Conservation (phyloP, 1,140 invertebrate species). For the Probaryconus sp. region DNA sequence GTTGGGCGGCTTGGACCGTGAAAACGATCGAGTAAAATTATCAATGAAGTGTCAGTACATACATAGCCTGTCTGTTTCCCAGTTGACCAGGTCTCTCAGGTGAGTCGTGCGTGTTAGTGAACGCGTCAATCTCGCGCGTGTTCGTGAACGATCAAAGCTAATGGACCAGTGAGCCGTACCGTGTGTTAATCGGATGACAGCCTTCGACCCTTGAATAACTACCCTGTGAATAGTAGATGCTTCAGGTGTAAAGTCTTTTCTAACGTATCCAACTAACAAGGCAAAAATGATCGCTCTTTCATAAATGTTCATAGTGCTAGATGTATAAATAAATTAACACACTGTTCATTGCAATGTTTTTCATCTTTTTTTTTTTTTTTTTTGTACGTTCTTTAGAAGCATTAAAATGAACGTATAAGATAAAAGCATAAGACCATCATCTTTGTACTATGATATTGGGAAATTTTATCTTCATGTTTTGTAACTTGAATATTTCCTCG, state of each 20-base stretch:
- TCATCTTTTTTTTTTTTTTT: too few species aligned
- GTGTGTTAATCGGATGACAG: slow-evolving; percentile 62
- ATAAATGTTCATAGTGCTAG: too few species aligned
- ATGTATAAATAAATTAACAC: too few species aligned
- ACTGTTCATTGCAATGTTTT: too few species aligned
- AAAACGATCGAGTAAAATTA: slow-evolving; percentile 56
- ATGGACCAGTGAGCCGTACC: slow-evolving; percentile 60
- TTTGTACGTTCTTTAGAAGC: too few species aligned
- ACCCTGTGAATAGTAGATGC: slow-evolving; percentile 48
- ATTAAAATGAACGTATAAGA: too few species aligned
- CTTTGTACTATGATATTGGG: too few species aligned
- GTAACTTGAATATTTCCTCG: too few species aligned
- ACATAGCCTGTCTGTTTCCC: slow-evolving; percentile 43
- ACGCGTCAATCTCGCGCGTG: slow-evolving; percentile 50
- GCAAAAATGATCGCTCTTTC: slow-evolving; percentile 3
- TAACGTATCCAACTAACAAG: not conserved
- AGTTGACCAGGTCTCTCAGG: slow-evolving; percentile 51
- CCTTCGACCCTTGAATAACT: slow-evolving; percentile 64
- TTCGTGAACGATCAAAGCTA: slow-evolving; percentile 65
- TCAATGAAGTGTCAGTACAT: slow-evolving; percentile 61
- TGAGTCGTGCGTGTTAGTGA: slow-evolving; percentile 43
- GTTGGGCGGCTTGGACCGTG: slow-evolving; percentile 38
- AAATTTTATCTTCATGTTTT: too few species aligned
- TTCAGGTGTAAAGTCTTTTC: slow-evolving; percentile 24
- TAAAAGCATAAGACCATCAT: too few species aligned